Base-by-base conservation (phyloP, 2,888 invertebrate genomes). In the Ophonus ardosiacus region DNA sequence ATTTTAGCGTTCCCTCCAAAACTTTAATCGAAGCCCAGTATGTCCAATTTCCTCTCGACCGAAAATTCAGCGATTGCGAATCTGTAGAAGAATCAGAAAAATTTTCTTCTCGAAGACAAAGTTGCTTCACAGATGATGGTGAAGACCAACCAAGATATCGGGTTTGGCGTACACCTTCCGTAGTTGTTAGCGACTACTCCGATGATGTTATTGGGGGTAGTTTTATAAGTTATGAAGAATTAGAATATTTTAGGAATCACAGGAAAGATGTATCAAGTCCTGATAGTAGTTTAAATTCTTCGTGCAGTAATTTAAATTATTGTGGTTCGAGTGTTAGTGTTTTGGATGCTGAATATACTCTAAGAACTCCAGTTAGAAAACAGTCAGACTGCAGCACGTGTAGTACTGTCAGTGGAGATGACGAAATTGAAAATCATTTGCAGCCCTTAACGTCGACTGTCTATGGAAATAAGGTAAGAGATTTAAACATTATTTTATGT, bases 111-210 rank as follows among this genome's bases (percentile, higher is more conserved):
- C 90, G 93, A 0, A 91, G 93, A 31, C 93, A 93, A 81, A 93
- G 92, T 88, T 92, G 92, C 87, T 90, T 90, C 74, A 91, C 92
- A 15, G 93, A 93, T 82, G 91, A 92, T 87, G 92, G 87, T 89
- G 93, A 91, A 56, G 91, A 91, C 85, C 86, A 87, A 24, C 86
- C 92, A 91, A 88, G 89, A 92, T 88, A 92, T 83, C 91, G 94
- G 4, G 96, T 94, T 88, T 96, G 96, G 90, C 92, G 97, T 85
- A 96, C 97, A 0, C 97, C 97, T 0, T 97, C 97, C 83, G 97
- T 97, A 68, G 96, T 97, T 2, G 96, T 97, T 61, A 97, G 96
- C 89, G 97, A 97, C 90, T 97, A 97, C 89, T 96, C 96, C 0
- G 97, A 97, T 88, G 96, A 95, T 88, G 91, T 93, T 6, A 91